Evolutionary conservation across 2,113 vertebrate species (phyloP), one percentile per base, ranked within the genome.

Genomic region (Catharus fuscescens): DNA sequence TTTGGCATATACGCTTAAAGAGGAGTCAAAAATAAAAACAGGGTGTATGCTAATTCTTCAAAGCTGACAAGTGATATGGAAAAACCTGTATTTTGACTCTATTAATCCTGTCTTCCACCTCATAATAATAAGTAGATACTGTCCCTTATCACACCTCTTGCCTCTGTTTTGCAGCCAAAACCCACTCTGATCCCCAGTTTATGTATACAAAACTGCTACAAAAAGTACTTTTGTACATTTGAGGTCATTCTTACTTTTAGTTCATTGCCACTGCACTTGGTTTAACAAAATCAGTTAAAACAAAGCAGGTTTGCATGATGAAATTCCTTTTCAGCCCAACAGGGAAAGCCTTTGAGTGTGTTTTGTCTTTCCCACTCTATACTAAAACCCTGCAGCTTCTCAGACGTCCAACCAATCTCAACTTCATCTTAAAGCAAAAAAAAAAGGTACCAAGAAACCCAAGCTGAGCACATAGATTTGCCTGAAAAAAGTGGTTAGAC

Each of bases 281-380:
- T 44, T 44, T 56, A 48, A 83, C 66, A 79, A 83, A 95, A 59
- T 92, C 72, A 79, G 65, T 71, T 92, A 81, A 95, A 95, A 92
- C 60, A 94, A 89, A 92, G 53, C 61, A 81, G 28, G 56, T 78
- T 88, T 53, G n/a, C 23, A 31, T 59, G 53, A 71, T 90, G 59
- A 90, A 77, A 50, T n/a, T n/a, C 34, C 24, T 54, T 89, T 70
- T 66, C 42, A 90, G 54, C 15, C 32, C 7, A 1, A 64, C 20
- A 72, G n/a, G 31, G 61, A 89, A 83, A 61, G n/a, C 14, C 14
- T 77, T 61, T 2, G 4, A 93, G 54, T 36, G 28, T 1, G 9
- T n/a, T 80, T 50, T 2, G 4, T 44, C 18, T 78, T 95, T 80
- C 32, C n/a, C 11, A 6, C 25, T 66, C 47, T 50, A 2, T 18